Percentiles rank a stretch among this genome's conserved stretches.
Evolutionary conservation across 2,113 vertebrate species (phyloP).

Genomic region (Nematolebias whitei): DNA sequence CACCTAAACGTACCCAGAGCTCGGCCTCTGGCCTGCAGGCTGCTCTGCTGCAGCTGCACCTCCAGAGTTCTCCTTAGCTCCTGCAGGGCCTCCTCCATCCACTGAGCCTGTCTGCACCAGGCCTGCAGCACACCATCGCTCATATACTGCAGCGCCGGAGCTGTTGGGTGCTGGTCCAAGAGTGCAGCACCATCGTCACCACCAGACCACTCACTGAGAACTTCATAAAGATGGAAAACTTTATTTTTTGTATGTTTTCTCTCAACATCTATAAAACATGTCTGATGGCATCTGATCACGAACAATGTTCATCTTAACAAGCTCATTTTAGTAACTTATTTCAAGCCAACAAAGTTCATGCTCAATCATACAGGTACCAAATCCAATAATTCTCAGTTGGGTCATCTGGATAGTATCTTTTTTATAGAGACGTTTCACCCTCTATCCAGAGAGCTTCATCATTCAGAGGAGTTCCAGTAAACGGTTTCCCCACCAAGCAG

Average conservation of each 20-base stretch:
- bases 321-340: background rate
- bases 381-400: no score
- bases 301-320: background rate
- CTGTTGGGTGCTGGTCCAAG: background rate
- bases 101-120: slow-evolving; percentile 80
- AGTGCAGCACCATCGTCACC: background rate
- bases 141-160: slow-evolving; percentile 76
- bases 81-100: slow-evolving; percentile 81
- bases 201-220: slow-evolving; percentile 85
- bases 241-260: no score
- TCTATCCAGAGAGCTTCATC: no score
- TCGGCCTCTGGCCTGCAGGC: slow-evolving; percentile 73
- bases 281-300: no score
- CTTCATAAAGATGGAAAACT: slow-evolving; percentile 51
- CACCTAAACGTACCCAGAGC: slow-evolving; percentile 78
- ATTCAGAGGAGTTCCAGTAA: no score
- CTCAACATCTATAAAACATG: no score
- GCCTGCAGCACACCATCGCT: slow-evolving; percentile 71
- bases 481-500: no score
- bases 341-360: no score
- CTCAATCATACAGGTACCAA: no score
- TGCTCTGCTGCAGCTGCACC: slow-evolving; percentile 67
- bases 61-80: slow-evolving; percentile 69
- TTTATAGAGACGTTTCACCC: no score
- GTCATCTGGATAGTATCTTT: no score